These are phyloP conservation scores for Drosophila quinaria DNA, from an alignment of 2,888 invertebrate genomes.

Conservation along the genomic window DNA sequence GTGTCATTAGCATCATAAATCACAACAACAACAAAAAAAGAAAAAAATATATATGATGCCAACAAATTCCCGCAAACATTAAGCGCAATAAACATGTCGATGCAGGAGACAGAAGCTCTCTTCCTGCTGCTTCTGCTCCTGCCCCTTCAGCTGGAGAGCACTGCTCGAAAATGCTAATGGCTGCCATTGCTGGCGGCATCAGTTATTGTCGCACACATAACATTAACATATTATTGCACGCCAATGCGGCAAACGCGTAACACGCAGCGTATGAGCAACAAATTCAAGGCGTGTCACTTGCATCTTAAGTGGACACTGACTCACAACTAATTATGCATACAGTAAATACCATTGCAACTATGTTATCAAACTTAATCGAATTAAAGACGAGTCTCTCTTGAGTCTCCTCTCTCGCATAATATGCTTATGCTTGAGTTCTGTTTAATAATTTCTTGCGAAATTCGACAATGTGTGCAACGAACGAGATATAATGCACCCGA, in stretches of 20 bases:
- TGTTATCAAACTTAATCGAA: background rate
- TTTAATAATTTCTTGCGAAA: constrained; percentile 20
- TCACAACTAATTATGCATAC: constrained; percentile 8
- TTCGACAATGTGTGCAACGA: constrained; percentile 72
- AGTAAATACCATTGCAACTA: constrained; percentile 8
- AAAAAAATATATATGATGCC: background rate
- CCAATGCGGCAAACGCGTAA: constrained; percentile 39
- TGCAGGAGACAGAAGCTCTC: constrained; percentile 34
- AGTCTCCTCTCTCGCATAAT: background rate
- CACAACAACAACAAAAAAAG: constrained; percentile 67
- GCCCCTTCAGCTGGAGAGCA: background rate
- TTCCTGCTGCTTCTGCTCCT: background rate
- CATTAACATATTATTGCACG: constrained; percentile 85
- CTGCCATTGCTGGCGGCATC: constrained; percentile 51
- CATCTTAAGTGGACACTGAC: constrained; percentile 52
- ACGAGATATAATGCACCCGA: constrained; percentile 60
- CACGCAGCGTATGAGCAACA: constrained; percentile 47
- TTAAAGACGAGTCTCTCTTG: background rate
- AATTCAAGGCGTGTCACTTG: constrained; percentile 35
- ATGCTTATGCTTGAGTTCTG: constrained; percentile 13
- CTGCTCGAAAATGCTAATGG: constrained; percentile 76
- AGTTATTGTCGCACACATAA: constrained; percentile 77
- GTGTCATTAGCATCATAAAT: constrained; percentile 85
- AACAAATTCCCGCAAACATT: constrained; percentile 74
- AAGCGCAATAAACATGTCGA: constrained; percentile 81